Evolutionary conservation across 2,797 vertebrate genomes (phyloP), one percentile per base, ranked within the genome.

Genomic region (Silurus aristotelis): DNA sequence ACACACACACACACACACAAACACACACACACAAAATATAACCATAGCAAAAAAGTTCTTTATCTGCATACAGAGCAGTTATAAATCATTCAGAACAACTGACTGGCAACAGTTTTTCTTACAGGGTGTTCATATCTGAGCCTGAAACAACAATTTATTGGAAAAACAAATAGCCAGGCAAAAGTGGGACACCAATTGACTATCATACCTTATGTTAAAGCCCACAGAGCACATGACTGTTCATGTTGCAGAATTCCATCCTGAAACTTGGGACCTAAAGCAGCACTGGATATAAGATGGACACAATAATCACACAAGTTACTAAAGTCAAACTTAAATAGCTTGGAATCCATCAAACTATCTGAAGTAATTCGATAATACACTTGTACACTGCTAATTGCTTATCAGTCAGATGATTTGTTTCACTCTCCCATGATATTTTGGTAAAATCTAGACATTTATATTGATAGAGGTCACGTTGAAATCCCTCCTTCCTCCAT

Each of bases 71-170:
- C 75, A 60, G 27, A 58, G 75, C 75, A 38, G 17, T 22, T 6
- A 77, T 60, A 20, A 77, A 38, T 77, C 75, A 60, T 60, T 60
- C 75, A 77, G 27, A 38, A 56, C 75, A 38, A 77, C 15, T 17
- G 46, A 5, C 52, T 52, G 22, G n/a, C n/a, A 19, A 75, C 14
- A 4, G 12, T 77, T 77, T 77, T 2, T 38, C 15, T 60, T 77
- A 60, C 56, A 60, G 27, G 38, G 27, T 10, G 22, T 60, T 38
- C 58, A 77, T 60, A 77, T 1, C 15, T 60, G 27, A 77, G 55
- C 19, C 56, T 77, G 5, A 5, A 77, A 2, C 5, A 31, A 60
- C 75, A 77, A 3, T 56, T 77, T 60, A 60, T 31, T 77, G 9
- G 9, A 38, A 14, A 31, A 31, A 67, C 14, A 72, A 71, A 72